phyloP scores from a whole-genome alignment of 2,797 vertebrate genomes.

The Pitangus sulphuratus region DNA sequence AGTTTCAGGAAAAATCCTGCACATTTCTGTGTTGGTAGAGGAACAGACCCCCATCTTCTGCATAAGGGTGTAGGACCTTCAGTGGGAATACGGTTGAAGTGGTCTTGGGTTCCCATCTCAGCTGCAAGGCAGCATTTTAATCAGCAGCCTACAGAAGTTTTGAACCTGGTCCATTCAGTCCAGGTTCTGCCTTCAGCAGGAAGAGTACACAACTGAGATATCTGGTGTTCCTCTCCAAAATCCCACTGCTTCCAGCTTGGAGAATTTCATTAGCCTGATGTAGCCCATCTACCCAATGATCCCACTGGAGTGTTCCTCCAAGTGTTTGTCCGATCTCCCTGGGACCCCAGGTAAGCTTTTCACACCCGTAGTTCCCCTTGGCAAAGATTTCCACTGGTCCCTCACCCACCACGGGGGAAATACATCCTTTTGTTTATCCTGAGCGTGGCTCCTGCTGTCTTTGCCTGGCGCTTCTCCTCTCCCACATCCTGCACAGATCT shows the following conservation, averaged over 20 bases:
- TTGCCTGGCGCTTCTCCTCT: background rate
- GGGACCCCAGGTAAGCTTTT: background rate
- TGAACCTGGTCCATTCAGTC: background rate
- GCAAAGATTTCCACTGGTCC: background rate
- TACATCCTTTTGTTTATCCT: background rate
- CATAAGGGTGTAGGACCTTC: background rate
- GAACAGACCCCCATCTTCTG: background rate
- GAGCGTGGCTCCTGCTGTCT: background rate
- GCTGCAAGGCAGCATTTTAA: background rate
- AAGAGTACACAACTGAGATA: background rate
- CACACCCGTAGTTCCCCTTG: background rate
- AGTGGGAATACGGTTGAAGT: background rate
- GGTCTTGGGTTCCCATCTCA: background rate
- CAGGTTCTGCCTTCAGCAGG: background rate
- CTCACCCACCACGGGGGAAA: background rate
- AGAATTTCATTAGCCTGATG: background rate
- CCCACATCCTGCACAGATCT: background rate
- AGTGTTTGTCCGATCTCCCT: background rate
- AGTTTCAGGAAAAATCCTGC: background rate
- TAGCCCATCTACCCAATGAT: background rate
- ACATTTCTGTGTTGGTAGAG: background rate
- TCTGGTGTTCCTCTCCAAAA: background rate
- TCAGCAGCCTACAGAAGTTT: background rate
- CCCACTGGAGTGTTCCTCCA: background rate
- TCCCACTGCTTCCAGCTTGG: background rate